A percentile compares a stretch with the other conserved stretches of the same genome.
These are phyloP conservation scores for Arctia plantaginis DNA, from an alignment of 2,888 invertebrate species.

Conservation along the genomic window DNA sequence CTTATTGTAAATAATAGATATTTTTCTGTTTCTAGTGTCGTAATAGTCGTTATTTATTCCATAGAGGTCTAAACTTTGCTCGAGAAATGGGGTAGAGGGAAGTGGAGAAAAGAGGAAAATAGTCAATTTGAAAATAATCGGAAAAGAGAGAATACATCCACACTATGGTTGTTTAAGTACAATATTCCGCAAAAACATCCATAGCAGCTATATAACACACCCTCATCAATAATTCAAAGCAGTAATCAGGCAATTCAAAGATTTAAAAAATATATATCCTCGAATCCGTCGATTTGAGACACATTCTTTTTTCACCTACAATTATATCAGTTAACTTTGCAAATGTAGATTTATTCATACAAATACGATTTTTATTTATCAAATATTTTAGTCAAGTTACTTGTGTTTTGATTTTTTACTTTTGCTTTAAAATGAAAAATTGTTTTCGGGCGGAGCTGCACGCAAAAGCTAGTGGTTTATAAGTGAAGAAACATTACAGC, in stretches of 20 bases:
- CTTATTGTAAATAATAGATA: conserved; percentile 10
- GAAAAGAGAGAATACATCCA: background rate
- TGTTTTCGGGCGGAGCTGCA: no score
- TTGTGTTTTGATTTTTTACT: no score
- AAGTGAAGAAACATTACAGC: conserved; percentile 13
- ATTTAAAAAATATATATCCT: background rate
- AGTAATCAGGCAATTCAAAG: no score
- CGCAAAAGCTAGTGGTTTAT: background rate
- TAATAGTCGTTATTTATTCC: conserved; percentile 7
- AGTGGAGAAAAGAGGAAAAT: background rate
- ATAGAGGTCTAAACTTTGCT: conserved; percentile 5
- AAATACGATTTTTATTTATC: background rate
- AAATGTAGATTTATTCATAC: background rate
- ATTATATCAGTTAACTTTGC: background rate
- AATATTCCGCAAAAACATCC: background rate
- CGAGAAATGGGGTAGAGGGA: background rate
- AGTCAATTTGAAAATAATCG: background rate
- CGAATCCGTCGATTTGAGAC: background rate
- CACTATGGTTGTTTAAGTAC: background rate
- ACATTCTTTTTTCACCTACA: background rate
- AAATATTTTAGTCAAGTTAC: no score
- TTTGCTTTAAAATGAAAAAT: no score
- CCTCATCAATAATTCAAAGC: background rate
- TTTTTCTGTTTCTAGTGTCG: conserved; percentile 6
- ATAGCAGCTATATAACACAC: no score